Evolutionary conservation across 1,140 invertebrate species (phyloP).

Genomic region (Zaprionus gabonicus): DNA sequence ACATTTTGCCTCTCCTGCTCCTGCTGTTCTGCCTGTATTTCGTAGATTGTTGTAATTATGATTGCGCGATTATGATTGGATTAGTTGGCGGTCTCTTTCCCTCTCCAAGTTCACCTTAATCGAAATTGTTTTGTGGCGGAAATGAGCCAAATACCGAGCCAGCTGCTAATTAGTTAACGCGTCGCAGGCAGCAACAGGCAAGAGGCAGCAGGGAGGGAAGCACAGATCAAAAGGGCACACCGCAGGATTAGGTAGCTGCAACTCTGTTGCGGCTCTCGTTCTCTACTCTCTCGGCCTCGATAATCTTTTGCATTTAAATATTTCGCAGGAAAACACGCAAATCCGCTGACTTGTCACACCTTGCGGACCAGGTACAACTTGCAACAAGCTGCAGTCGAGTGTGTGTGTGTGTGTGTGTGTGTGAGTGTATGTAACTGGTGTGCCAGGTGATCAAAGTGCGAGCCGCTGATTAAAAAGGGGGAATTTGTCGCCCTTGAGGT

Average conservation of each 20-base stretch:
- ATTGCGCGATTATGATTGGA: constrained; percentile 79
- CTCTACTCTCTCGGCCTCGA: constrained; percentile 20
- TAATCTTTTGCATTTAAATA: constrained; percentile 82
- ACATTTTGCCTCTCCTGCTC: background rate
- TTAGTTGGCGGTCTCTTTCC: constrained; percentile 71
- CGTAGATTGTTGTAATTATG: constrained; percentile 77
- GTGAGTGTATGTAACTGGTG: constrained; percentile 15
- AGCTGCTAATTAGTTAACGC: constrained; percentile 73
- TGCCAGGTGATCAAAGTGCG: constrained; percentile 71
- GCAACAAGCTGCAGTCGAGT: constrained; percentile 46
- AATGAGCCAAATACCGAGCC: constrained; percentile 53
- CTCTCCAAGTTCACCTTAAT: constrained; percentile 52
- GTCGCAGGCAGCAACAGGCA: constrained; percentile 40
- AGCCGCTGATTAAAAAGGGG: constrained; percentile 80
- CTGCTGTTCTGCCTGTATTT: constrained; percentile 37
- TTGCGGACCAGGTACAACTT: constrained; percentile 56
- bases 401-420: constrained; percentile 30
- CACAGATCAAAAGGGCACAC: constrained; percentile 50
- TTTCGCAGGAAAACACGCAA: constrained; percentile 80
- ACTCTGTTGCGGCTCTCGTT: constrained; percentile 12
- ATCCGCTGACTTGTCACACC: constrained; percentile 82
- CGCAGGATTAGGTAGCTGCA: constrained; percentile 63
- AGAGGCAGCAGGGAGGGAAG: background rate
- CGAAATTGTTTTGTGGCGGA: constrained; percentile 72
- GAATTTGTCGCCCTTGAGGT: constrained; percentile 77